phyloP scores from a whole-genome alignment of 2,113 vertebrate species.

The Eublepharis macularius region DNA sequence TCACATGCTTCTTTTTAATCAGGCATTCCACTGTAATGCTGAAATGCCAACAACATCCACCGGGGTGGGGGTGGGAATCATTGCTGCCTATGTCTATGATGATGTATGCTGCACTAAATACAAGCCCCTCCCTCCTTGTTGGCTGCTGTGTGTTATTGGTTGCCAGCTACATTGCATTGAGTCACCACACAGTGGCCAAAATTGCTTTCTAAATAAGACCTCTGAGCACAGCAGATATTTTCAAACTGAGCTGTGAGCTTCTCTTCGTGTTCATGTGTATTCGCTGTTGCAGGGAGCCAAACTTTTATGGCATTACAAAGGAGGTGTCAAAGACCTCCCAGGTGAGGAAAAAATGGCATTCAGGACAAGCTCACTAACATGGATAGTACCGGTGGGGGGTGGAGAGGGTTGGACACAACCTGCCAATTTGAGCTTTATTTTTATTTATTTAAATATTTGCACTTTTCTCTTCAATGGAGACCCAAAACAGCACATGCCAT shows the following conservation, averaged over 20 bases:
- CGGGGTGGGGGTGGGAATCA: conserved; percentile 39
- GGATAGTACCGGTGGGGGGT: not conserved
- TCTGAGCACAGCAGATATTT: conserved; percentile 18
- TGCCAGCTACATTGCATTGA: conserved; percentile 29
- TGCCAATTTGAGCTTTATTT: not conserved
- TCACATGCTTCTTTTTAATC: conserved; percentile 66
- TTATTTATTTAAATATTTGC: not conserved
- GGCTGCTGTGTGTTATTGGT: not conserved
- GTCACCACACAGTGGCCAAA: not conserved
- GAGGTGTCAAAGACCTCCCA: not conserved
- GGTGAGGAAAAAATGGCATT: not conserved
- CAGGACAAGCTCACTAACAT: rapidly evolving
- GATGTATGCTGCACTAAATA: not conserved
- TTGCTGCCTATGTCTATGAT: conserved; percentile 30
- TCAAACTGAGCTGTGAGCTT: not conserved
- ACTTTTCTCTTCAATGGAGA: not conserved
- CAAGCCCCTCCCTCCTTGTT: not conserved
- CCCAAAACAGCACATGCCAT: conserved; percentile 2
- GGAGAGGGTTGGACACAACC: not conserved
- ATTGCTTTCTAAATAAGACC: not conserved
- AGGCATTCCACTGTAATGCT: conserved; percentile 41
- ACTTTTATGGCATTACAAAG: not conserved
- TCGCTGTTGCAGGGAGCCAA: not conserved
- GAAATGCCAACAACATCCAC: conserved; percentile 49
- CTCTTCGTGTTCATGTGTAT: conserved; percentile 14